phyloP scores from a whole-genome alignment of 2,888 invertebrate genomes.

The Drosophila neutralis region DNA sequence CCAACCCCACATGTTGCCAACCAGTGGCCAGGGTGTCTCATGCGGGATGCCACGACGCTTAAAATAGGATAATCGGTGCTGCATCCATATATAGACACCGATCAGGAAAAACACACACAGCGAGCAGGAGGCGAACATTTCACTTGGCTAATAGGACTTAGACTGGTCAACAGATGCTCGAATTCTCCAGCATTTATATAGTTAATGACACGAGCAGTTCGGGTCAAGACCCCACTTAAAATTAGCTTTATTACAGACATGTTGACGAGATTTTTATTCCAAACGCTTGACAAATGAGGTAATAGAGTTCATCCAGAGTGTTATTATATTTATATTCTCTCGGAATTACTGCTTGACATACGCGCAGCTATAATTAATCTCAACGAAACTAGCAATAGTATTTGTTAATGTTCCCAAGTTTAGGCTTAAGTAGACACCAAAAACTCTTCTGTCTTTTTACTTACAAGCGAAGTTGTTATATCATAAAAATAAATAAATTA shows the following conservation, averaged over 20 bases:
- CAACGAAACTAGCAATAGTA: neutral
- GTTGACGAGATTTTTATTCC: neutral
- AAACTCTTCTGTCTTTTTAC: too few species aligned
- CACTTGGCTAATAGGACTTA: neutral
- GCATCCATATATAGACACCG: conserved; percentile 50
- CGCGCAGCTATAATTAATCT: conserved; percentile 2
- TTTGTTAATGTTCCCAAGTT: neutral
- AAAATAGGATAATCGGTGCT: conserved; percentile 53
- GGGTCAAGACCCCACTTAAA: conserved; percentile 30
- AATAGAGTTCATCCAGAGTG: conserved; percentile 2
- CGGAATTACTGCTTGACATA: neutral
- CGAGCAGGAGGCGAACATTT: conserved; percentile 27
- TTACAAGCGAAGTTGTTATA: neutral
- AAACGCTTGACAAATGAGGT: neutral
- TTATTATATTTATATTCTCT: neutral
- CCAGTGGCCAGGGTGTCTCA: conserved; percentile 55
- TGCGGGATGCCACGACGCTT: conserved; percentile 63
- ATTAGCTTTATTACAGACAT: neutral
- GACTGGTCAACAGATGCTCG: conserved; percentile 18
- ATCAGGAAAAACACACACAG: conserved; percentile 24
- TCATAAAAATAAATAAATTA: neutral
- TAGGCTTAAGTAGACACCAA: neutral
- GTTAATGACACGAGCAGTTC: neutral
- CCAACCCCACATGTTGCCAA: conserved; percentile 65
- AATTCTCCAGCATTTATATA: conserved; percentile 40